A percentile compares a stretch with the other conserved stretches of the same genome.
Conservation (phyloP, 2,797 vertebrate species). For the Masticophis lateralis region DNA sequence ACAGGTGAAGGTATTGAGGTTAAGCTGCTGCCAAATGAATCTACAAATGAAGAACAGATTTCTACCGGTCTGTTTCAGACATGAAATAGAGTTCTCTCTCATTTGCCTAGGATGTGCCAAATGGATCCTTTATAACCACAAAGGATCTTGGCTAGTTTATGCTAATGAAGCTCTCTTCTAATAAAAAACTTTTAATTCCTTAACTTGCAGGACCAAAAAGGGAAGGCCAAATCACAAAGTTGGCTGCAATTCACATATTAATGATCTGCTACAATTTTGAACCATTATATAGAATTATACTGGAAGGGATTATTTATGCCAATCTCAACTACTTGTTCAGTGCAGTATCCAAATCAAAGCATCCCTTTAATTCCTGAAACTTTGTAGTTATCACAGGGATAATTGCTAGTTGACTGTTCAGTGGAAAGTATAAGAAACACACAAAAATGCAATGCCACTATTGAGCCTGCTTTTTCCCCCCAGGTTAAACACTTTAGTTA, state of each 20-base stretch:
- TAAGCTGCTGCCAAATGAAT: background rate
- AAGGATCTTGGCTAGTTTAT: background rate
- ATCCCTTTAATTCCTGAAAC: background rate
- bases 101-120: background rate
- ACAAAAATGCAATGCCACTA: background rate
- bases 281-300: background rate
- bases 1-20: background rate
- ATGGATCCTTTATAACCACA: background rate
- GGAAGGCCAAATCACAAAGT: background rate
- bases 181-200: background rate
- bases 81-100: constrained; percentile 9
- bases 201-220: constrained; percentile 16
- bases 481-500: background rate
- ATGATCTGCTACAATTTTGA: background rate
- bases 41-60: accelerated
- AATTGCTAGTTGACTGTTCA: background rate
- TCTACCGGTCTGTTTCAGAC: constrained; percentile 30
- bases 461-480: background rate
- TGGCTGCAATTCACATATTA: background rate
- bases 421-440: background rate
- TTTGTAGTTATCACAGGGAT: background rate
- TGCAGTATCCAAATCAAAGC: background rate
- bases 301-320: background rate
- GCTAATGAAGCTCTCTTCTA: background rate
- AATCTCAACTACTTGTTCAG: background rate